Conservation (phyloP, 2,888 invertebrate genomes). For the Drosophila robusta region DNA sequence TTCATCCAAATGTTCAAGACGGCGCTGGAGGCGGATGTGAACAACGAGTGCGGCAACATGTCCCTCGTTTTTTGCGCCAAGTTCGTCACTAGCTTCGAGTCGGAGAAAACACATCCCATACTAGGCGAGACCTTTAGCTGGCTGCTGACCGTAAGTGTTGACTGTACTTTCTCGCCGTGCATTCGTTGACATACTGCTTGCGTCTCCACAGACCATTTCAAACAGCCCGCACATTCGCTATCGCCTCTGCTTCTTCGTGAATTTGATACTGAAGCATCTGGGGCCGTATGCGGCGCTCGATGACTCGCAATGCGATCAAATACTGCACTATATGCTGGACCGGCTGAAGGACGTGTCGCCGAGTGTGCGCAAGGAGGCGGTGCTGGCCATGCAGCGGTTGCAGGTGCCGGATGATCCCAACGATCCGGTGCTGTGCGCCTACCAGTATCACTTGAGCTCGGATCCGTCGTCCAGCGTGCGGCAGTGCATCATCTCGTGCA, state of each 20-base stretch:
- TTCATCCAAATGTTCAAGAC: constrained; percentile 89
- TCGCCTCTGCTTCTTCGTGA: constrained; percentile 91
- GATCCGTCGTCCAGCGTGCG: constrained; percentile 93
- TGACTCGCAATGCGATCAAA: constrained; percentile 90
- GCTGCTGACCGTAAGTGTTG: constrained; percentile 69
- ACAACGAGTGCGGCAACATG: constrained; percentile 89
- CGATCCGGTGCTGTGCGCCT: constrained; percentile 91
- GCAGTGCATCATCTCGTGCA: constrained; percentile 89
- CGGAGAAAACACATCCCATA: constrained; percentile 84
- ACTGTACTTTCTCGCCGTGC: constrained; percentile 18
- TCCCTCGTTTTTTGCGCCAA: constrained; percentile 90
- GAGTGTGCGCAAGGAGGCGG: constrained; percentile 92
- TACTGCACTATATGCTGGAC: constrained; percentile 89
- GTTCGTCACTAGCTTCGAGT: constrained; percentile 88
- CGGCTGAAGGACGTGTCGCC: constrained; percentile 90
- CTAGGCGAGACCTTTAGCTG: constrained; percentile 78
- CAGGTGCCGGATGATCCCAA: constrained; percentile 91
- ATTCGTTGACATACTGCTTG: not conserved
- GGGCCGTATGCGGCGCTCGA: constrained; percentile 92
- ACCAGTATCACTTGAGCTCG: constrained; percentile 89
- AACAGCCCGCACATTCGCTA: constrained; percentile 87
- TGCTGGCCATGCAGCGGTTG: constrained; percentile 91
- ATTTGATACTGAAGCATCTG: constrained; percentile 90
- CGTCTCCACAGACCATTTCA: constrained; percentile 84
- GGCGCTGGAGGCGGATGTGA: constrained; percentile 88